Evolutionary conservation across 2,888 invertebrate species (phyloP).

Genomic region (Eudemis profundana): DNA sequence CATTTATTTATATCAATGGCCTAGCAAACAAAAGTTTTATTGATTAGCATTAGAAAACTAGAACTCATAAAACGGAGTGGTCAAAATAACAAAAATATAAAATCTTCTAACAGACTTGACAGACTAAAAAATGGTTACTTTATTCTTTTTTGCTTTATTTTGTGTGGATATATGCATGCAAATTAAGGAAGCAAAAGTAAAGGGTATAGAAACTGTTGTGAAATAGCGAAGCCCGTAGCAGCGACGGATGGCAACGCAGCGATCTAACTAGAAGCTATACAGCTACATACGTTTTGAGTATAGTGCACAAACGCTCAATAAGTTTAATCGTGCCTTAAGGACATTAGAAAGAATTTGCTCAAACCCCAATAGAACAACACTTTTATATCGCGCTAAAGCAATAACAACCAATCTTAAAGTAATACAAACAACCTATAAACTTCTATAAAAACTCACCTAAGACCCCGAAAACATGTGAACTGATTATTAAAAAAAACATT

Average conservation of each 20-base stretch:
- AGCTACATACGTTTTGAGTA: not conserved
- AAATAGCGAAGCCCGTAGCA: slow-evolving; percentile 34
- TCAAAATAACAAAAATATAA: not conserved
- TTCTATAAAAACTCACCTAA: slow-evolving; percentile 26
- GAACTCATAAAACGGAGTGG: no score
- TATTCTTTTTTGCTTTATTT: no score
- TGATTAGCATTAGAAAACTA: not conserved
- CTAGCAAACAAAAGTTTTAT: not conserved
- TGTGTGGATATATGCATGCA: not conserved
- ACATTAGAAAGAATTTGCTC: no score
- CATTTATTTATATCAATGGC: not conserved
- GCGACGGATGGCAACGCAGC: slow-evolving; percentile 21
- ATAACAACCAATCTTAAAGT: not conserved
- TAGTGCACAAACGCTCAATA: no score
- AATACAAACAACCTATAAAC: not conserved
- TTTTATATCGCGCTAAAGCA: no score
- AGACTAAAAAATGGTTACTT: no score
- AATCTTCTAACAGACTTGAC: no score
- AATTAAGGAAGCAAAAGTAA: slow-evolving; percentile 36
- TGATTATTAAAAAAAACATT: slow-evolving; percentile 72
- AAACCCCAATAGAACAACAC: no score
- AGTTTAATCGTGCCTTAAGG: no score
- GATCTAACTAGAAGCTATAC: not conserved
- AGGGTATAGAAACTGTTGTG: slow-evolving; percentile 32
- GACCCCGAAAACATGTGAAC: slow-evolving; percentile 63